Evolutionary conservation across 2,113 vertebrate species (phyloP), one percentile per base, ranked within the genome.

Genomic region (Passer montanus): DNA sequence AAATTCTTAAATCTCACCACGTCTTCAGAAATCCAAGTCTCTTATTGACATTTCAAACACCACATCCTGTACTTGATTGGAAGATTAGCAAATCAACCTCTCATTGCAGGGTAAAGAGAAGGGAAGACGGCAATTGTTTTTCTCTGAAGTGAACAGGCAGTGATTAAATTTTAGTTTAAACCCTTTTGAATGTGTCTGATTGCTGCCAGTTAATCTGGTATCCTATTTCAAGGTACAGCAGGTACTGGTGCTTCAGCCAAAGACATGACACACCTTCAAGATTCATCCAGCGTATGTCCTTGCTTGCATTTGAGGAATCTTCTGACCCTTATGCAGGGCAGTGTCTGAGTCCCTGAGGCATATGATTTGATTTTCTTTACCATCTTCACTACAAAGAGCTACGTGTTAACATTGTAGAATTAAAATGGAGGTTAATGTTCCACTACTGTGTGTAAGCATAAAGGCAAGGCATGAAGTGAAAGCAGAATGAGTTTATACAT

Each of bases 341-440:
- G 15, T 19, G 18, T 76, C 53, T 94, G 66, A 95, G 60, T 83
- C 75, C 22, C 49, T 68, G 60, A 95, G 62, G 81, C 33, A 64
- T 68, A 75, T 49, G 52, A 87, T 89, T 79, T 82, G 44, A 93
- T 96, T 96, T 94, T 89, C 69, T 84, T 82, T 78, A 82, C 39
- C 30, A 23, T 63, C 52, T 72, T 87, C 66, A 27, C 43, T 70
- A 70, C 60, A 82, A 23, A 89, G 47, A 50, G 13, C 18, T 72
- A 39, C 0, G 2, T 89, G 87, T 89, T 93, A 96, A 82, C 60
- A 82, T 0, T 82, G 60, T 56, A 60, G 69, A 91, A 93, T 94
- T 75, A 95, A 93, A 95, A 91, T 44, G 35, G 70, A 94, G 41
- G 66, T 89, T 91, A 95, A 87, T 82, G 62, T 93, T 85, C 94